Evolutionary conservation across 2,888 invertebrate genomes (phyloP).

Genomic region (Macrostomum cliftonense): DNA sequence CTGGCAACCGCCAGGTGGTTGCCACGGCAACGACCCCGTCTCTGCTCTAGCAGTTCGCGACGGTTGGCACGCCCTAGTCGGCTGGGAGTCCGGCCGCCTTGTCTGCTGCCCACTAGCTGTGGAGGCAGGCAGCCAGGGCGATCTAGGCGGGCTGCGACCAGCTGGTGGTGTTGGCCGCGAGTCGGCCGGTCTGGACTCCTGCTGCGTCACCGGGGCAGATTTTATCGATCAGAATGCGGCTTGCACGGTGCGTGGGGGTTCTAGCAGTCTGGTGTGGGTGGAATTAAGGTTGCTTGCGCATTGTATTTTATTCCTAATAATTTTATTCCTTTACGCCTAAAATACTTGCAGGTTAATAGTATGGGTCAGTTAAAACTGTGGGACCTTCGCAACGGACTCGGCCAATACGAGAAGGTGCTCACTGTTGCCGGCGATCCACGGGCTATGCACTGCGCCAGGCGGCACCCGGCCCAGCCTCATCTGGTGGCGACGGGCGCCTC

Average conservation of each 20-base stretch:
- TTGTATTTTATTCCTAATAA: too few species aligned
- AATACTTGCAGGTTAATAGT: constrained; percentile 54
- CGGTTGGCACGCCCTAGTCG: background rate
- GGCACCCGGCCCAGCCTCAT: constrained; percentile 71
- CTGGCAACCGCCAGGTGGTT: too few species aligned
- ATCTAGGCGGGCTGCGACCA: background rate
- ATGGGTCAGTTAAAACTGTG: constrained; percentile 72
- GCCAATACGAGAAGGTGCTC: constrained; percentile 51
- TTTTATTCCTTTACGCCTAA: too few species aligned
- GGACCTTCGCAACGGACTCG: constrained; percentile 52
- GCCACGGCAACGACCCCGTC: too few species aligned
- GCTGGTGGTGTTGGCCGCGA: background rate
- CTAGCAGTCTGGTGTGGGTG: too few species aligned
- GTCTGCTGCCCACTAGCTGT: background rate
- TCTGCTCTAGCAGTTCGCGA: too few species aligned
- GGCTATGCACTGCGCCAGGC: constrained; percentile 51
- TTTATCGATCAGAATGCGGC: too few species aligned
- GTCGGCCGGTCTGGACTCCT: background rate
- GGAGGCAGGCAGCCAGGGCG: background rate
- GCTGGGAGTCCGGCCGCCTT: background rate
- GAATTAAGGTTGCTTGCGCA: too few species aligned
- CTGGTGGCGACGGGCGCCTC: constrained; percentile 61
- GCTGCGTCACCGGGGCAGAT: too few species aligned
- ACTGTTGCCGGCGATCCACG: constrained; percentile 42
- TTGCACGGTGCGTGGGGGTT: too few species aligned